A percentile compares a stretch with the other conserved stretches of the same genome.
These are phyloP conservation scores for Caenorhabditis sinica DNA, from an alignment of 2,888 invertebrate genomes.

Conservation along the genomic window DNA sequence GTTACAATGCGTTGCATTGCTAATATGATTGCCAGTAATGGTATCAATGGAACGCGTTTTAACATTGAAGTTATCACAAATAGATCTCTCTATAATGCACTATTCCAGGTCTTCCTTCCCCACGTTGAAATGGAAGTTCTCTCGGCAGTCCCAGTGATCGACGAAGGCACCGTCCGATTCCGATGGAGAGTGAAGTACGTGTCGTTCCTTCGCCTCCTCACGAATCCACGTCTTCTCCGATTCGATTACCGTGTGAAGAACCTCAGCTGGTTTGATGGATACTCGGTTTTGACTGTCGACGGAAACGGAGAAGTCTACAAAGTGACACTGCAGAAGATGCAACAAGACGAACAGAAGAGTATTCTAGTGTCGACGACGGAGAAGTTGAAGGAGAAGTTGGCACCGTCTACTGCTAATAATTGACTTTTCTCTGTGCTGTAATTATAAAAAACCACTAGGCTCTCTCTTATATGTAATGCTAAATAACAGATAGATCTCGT, in stretches of 20 bases:
- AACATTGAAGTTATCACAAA: neutral
- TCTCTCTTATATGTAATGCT: constrained; percentile 5
- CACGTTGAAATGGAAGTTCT: constrained; percentile 78
- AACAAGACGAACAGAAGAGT: constrained; percentile 60
- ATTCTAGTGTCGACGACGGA: constrained; percentile 54
- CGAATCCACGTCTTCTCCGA: constrained; percentile 71
- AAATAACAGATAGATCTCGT: constrained; percentile 50
- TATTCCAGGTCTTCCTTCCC: constrained; percentile 67
- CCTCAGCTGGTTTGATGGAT: constrained; percentile 81
- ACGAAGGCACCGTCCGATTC: constrained; percentile 82
- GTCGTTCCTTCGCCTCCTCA: constrained; percentile 67
- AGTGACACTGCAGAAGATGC: constrained; percentile 72
- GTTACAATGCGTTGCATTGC: too few species aligned
- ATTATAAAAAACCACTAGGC: constrained; percentile 25
- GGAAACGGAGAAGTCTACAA: constrained; percentile 82
- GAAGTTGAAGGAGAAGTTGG: constrained; percentile 61
- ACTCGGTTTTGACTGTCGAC: constrained; percentile 80
- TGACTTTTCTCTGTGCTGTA: neutral
- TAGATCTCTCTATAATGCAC: neutral
- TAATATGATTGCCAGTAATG: too few species aligned
- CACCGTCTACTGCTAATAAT: constrained; percentile 32
- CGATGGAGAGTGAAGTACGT: constrained; percentile 82
- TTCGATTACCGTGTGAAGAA: constrained; percentile 71
- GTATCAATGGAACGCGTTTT: neutral
- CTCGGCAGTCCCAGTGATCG: constrained; percentile 75